Conservation (phyloP, 2,888 invertebrate species). For the Lucinisca nassula region DNA sequence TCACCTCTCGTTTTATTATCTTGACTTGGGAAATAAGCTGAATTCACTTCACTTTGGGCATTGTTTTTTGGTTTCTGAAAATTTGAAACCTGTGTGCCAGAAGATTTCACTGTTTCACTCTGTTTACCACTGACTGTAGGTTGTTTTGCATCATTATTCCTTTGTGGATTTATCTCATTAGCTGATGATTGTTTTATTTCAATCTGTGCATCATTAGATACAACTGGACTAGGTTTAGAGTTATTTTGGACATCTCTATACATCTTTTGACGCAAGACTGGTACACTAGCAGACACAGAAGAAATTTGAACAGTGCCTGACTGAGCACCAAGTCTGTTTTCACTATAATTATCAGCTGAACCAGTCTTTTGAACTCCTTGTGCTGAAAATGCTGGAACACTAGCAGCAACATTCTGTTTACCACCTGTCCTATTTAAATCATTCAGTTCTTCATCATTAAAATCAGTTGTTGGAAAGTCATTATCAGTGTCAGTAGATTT, state of each 20-base stretch:
- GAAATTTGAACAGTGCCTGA: slow-evolving; percentile 22
- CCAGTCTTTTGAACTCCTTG: slow-evolving; percentile 28
- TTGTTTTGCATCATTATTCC: background rate
- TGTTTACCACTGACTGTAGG: background rate
- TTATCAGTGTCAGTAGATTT: slow-evolving; percentile 82
- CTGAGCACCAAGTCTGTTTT: slow-evolving; percentile 25
- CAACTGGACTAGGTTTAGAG: slow-evolving; percentile 8
- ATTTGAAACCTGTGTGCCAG: background rate
- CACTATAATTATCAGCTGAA: slow-evolving; percentile 14
- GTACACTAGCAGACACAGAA: slow-evolving; percentile 66
- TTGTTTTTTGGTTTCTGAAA: background rate
- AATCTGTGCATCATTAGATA: slow-evolving; percentile 1
- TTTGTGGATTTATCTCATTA: background rate
- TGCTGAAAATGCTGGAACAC: slow-evolving; percentile 60
- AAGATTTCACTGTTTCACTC: background rate
- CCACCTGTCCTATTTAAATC: slow-evolving; percentile 80
- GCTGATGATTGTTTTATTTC: slow-evolving; percentile 9
- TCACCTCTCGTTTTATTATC: background rate
- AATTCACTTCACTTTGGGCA: background rate
- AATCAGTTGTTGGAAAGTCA: slow-evolving; percentile 83
- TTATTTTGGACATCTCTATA: slow-evolving; percentile 51
- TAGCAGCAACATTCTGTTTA: slow-evolving; percentile 62
- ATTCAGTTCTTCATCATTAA: slow-evolving; percentile 82
- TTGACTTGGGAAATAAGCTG: background rate
- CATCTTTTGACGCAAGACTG: slow-evolving; percentile 69